Conservation (phyloP, 2,113 vertebrate species). For the Haemorhous mexicanus region DNA sequence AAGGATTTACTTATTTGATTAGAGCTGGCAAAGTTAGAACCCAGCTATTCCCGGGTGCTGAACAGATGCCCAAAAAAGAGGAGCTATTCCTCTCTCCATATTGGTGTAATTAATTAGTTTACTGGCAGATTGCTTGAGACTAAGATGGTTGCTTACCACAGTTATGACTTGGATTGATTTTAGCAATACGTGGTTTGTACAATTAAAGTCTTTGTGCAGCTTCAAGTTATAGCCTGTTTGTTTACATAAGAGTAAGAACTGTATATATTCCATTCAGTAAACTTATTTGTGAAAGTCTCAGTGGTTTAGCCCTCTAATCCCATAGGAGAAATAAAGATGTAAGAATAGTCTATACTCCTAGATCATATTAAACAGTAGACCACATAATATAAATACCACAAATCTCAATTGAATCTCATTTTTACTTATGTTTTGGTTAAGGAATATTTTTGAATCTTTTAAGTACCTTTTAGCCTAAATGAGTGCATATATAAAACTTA, state of each 20-base stretch:
- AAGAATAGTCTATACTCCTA: slow-evolving; percentile 17
- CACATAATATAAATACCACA: not conserved
- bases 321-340: slow-evolving; percentile 13
- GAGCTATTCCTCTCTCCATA: slow-evolving; percentile 18
- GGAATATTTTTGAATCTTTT: not conserved
- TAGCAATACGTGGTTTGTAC: slow-evolving; percentile 57
- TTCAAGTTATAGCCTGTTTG: slow-evolving; percentile 64
- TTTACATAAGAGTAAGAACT: slow-evolving; percentile 66
- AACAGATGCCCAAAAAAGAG: slow-evolving; percentile 40
- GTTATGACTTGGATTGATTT: slow-evolving; percentile 56
- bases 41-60: slow-evolving; percentile 8
- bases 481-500: not conserved
- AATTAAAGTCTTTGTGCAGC: slow-evolving; percentile 58
- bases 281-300: slow-evolving; percentile 48
- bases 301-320: slow-evolving; percentile 18
- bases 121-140: slow-evolving; percentile 69
- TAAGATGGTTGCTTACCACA: slow-evolving; percentile 35
- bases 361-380: not conserved
- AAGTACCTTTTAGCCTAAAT: not conserved
- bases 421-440: slow-evolving; percentile 2
- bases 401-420: slow-evolving; percentile 15
- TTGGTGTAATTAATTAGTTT: slow-evolving; percentile 69
- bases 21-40: slow-evolving; percentile 17
- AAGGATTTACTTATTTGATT: slow-evolving; percentile 44
- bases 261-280: slow-evolving; percentile 48